Percentiles rank a stretch among this genome's conserved stretches.
phyloP scores from a whole-genome alignment of 64 coral and sea anemone genomes.

The Montipora foliosa region DNA sequence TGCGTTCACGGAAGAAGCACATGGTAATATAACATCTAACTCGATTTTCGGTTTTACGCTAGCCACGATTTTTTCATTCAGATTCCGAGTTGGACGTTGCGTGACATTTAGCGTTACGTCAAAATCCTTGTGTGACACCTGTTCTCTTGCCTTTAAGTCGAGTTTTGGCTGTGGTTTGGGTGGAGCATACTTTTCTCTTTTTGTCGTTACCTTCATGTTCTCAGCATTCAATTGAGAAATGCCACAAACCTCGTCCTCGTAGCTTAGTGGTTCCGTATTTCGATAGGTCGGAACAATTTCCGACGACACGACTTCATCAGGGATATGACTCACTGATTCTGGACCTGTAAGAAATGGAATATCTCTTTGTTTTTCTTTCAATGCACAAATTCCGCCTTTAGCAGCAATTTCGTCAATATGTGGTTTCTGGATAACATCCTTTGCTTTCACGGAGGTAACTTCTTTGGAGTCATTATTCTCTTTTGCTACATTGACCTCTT shows the following conservation, averaged over 20 bases:
- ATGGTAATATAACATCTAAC: not conserved
- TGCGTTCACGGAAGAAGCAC: not conserved
- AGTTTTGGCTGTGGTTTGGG: not conserved
- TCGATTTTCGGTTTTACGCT: not conserved
- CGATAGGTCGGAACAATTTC: not conserved
- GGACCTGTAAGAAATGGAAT: not conserved
- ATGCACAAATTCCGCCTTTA: not conserved
- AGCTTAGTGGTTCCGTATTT: not conserved
- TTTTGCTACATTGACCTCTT: slow-evolving; percentile 4
- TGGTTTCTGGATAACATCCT: not conserved
- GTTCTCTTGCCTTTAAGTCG: not conserved
- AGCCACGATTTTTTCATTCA: not conserved
- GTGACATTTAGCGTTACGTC: not conserved
- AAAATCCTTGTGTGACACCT: not conserved
- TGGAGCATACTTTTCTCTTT: not conserved
- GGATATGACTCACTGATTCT: not conserved
- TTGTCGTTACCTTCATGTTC: not conserved
- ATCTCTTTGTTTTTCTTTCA: slow-evolving; percentile 1
- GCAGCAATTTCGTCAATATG: too few relatives aligned
- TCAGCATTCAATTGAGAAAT: not conserved
- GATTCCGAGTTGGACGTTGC: not conserved
- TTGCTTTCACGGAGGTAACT: not conserved
- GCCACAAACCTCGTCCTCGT: not conserved
- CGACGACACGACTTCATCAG: not conserved
- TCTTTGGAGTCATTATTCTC: not conserved